Conservation (phyloP, 2,888 invertebrate genomes). For the Polyommatus iphigenia region DNA sequence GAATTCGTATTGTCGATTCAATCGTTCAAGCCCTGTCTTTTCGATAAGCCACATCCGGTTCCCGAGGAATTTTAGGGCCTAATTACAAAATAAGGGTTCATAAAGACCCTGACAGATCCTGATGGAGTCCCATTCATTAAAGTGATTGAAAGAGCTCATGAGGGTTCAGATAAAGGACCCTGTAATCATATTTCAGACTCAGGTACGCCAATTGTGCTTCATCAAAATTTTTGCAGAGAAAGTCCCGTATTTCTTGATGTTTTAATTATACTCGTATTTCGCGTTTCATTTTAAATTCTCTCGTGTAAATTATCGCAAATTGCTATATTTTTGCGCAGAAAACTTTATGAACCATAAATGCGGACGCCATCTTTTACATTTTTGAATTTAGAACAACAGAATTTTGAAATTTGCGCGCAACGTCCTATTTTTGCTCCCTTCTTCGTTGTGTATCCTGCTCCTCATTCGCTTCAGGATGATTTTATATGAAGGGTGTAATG, state of each 20-base stretch:
- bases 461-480: neutral
- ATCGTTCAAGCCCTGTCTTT: constrained; percentile 13
- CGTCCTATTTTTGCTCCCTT: neutral
- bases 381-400: neutral
- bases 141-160: constrained; percentile 67
- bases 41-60: constrained; percentile 59
- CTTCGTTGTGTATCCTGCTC: neutral
- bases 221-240: constrained; percentile 27
- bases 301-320: neutral
- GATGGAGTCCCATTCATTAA: constrained; percentile 68
- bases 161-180: constrained; percentile 50
- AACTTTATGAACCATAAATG: neutral
- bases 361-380: neutral
- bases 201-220: constrained; percentile 34
- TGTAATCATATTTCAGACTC: constrained; percentile 59
- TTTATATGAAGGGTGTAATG: constrained; percentile 45
- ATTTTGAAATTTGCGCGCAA: neutral
- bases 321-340: neutral
- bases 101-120: constrained; percentile 58
- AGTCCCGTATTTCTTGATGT: constrained; percentile 19
- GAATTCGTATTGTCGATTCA: constrained; percentile 12
- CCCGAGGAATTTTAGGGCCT: constrained; percentile 59
- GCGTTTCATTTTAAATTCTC: constrained; percentile 2
- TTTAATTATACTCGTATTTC: constrained; percentile 21
- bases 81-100: constrained; percentile 65